These are phyloP conservation scores for Prosopocoilus inquinatus DNA, from an alignment of 2,888 invertebrate species.

Conservation along the genomic window DNA sequence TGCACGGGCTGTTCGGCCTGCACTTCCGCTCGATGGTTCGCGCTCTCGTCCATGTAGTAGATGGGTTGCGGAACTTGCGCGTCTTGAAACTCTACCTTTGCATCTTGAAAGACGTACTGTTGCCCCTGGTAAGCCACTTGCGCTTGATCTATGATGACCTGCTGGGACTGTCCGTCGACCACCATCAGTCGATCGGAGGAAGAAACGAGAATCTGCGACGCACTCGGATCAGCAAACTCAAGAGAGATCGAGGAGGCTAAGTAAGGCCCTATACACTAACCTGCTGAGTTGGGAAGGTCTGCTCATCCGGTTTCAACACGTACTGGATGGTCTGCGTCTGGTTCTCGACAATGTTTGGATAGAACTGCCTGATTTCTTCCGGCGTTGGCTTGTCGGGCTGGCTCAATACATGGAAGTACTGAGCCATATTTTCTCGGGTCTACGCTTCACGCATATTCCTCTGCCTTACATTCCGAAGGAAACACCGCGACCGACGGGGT, in stretches of 20 bases:
- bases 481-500: too few species aligned
- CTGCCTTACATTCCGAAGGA: too few species aligned
- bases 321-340: conserved; percentile 41
- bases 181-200: conserved; percentile 47
- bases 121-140: conserved; percentile 37
- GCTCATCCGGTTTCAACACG: conserved; percentile 41
- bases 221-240: neutral
- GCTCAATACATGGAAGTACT: conserved; percentile 66
- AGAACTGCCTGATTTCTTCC: conserved; percentile 64
- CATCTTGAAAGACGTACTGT: conserved; percentile 33
- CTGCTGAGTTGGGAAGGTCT: conserved; percentile 39
- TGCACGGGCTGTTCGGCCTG: conserved; percentile 20
- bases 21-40: conserved; percentile 19
- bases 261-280: conserved; percentile 6
- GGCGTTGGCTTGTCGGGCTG: conserved; percentile 55
- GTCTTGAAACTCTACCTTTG: conserved; percentile 26
- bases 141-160: conserved; percentile 46
- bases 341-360: conserved; percentile 57
- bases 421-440: conserved; percentile 58
- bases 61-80: conserved; percentile 30
- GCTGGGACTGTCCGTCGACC: conserved; percentile 50
- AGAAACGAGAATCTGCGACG: conserved; percentile 36
- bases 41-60: conserved; percentile 38
- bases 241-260: neutral
- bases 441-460: conserved; percentile 16